Conservation (phyloP, 2,888 invertebrate genomes). For the Temnothorax unifasciatus region DNA sequence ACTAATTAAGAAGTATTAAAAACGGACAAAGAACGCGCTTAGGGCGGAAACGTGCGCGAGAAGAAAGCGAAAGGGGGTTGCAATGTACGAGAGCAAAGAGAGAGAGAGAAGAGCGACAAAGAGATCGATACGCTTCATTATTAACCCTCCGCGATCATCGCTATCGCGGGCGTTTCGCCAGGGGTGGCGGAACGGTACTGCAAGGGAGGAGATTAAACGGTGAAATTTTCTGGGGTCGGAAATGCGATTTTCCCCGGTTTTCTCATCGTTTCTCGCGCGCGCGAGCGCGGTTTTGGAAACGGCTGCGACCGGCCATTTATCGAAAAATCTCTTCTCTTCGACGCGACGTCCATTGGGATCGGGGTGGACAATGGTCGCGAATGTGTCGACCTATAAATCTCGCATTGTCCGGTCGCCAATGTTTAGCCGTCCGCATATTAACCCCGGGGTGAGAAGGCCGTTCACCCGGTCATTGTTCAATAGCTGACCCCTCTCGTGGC, state of each 20-base stretch:
- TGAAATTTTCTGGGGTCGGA: constrained; percentile 40
- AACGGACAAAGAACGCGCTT: not conserved
- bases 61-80: not conserved
- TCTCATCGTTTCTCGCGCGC: constrained; percentile 67
- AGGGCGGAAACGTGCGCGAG: not conserved
- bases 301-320: constrained; percentile 62
- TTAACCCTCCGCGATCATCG: constrained; percentile 68
- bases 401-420: constrained; percentile 83
- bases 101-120: not conserved
- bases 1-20: not conserved
- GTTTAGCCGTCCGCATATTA: constrained; percentile 86
- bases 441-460: constrained; percentile 83
- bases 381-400: constrained; percentile 85
- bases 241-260: constrained; percentile 60
- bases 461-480: constrained; percentile 48
- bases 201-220: constrained; percentile 18
- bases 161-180: constrained; percentile 41
- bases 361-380: constrained; percentile 79
- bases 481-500: constrained; percentile 82
- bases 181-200: constrained; percentile 46
- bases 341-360: constrained; percentile 58
- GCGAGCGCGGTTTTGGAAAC: constrained; percentile 43
- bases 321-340: constrained; percentile 58
- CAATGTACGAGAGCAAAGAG: not conserved
- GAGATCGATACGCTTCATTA: constrained; percentile 58